Conservation (phyloP, 2,113 vertebrate species). For the Capreolus pygargus region DNA sequence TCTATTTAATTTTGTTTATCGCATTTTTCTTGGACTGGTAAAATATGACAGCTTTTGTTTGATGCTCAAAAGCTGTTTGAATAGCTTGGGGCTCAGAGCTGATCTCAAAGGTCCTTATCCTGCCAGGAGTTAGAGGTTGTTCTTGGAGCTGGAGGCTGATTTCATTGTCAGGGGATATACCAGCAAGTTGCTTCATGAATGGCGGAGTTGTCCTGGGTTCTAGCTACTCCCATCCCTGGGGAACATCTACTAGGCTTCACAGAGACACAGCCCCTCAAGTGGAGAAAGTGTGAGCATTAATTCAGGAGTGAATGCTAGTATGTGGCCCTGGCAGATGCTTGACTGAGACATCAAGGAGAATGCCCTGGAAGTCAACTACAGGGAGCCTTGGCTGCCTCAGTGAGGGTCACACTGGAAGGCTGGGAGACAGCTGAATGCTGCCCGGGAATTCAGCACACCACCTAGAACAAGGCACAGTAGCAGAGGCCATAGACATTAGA, state of each 20-base stretch:
- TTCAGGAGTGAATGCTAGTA: background rate
- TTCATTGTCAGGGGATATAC: background rate
- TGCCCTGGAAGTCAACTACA: background rate
- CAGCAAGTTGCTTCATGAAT: background rate
- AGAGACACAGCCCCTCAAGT: background rate
- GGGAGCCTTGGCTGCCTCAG: background rate
- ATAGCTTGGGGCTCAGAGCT: background rate
- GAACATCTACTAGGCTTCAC: background rate
- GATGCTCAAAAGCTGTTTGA: background rate
- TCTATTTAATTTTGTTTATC: conserved; percentile 48
- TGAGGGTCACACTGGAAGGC: background rate
- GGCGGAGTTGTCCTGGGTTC: background rate
- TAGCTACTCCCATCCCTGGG: background rate
- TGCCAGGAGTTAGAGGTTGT: background rate
- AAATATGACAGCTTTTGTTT: background rate
- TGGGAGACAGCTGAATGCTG: background rate
- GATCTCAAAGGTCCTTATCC: background rate
- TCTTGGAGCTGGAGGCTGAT: background rate
- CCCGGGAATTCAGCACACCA: background rate
- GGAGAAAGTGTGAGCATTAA: background rate
- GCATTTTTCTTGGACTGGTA: background rate
- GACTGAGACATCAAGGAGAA: background rate
- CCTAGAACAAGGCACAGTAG: background rate
- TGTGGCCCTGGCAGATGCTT: background rate
- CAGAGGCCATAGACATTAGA: background rate